Percentiles rank a stretch among this genome's conserved stretches.
phyloP scores from a whole-genome alignment of 2,113 vertebrate species.

The Marmota flaviventris region DNA sequence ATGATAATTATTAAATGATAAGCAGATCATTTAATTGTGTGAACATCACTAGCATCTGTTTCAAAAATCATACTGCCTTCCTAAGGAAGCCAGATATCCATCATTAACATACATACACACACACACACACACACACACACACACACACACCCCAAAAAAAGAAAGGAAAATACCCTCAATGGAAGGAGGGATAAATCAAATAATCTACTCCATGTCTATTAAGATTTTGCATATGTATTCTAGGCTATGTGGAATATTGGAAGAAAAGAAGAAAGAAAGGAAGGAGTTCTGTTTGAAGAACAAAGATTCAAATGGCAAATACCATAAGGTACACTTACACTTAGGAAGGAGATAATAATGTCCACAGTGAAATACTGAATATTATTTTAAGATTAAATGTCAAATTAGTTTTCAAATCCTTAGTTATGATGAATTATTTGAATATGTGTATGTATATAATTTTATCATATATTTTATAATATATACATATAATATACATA shows the following conservation, averaged over 20 bases:
- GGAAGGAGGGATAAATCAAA: not conserved
- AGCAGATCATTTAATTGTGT: conserved; percentile 77
- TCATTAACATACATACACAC: not conserved
- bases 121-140: too few species aligned
- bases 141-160: too few species aligned
- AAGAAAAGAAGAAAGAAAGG: not conserved
- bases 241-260: not conserved
- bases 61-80: conserved; percentile 66
- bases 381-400: not conserved
- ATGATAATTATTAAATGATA: conserved; percentile 88
- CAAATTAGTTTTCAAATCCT: not conserved
- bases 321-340: not conserved
- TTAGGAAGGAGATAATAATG: not conserved
- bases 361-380: not conserved
- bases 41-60: conserved; percentile 56
- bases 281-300: not conserved
- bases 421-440: not conserved
- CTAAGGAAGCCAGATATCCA: conserved; percentile 31
- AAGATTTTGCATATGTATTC: not conserved
- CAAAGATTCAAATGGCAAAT: not conserved
- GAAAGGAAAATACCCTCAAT: not conserved
- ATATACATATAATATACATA: not conserved
- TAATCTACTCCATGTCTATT: not conserved
- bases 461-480: not conserved
- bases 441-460: not conserved